phyloP scores from a whole-genome alignment of 2,888 invertebrate genomes.

The Papilio gigon region DNA sequence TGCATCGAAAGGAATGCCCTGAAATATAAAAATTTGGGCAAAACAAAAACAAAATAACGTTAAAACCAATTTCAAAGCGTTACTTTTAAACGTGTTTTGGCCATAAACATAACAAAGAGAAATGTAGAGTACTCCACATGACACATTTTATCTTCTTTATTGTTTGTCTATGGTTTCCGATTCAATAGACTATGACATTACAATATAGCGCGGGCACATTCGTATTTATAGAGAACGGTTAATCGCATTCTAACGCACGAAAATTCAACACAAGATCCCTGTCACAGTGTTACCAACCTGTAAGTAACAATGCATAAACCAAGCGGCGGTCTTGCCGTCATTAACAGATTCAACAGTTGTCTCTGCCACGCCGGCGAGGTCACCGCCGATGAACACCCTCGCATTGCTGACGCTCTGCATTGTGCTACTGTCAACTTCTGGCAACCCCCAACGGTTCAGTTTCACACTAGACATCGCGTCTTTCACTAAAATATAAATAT shows the following conservation, averaged over 20 bases:
- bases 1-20: constrained; percentile 84
- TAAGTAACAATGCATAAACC: constrained; percentile 95
- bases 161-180: too few relatives aligned
- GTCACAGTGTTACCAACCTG: constrained; percentile 82
- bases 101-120: too few relatives aligned
- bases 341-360: constrained; percentile 99
- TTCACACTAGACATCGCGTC: constrained; percentile 90
- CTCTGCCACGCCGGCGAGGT: constrained; percentile 96
- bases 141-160: too few relatives aligned
- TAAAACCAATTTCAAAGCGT: too few relatives aligned
- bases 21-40: too few relatives aligned
- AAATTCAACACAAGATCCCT: not conserved
- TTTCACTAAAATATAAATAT: constrained; percentile 76
- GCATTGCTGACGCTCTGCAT: constrained; percentile 88
- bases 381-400: constrained; percentile 96
- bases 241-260: too few relatives aligned
- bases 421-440: constrained; percentile 88
- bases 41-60: too few relatives aligned
- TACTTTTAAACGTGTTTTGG: too few relatives aligned
- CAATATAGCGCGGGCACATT: too few relatives aligned
- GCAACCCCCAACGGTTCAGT: constrained; percentile 90
- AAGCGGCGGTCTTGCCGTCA: constrained; percentile 98
- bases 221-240: too few relatives aligned
- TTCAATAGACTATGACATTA: too few relatives aligned
- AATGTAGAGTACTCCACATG: too few relatives aligned